Evolutionary conservation across 2,888 invertebrate species (phyloP), one percentile per base, ranked within the genome.

Genomic region (Sarcophaga caerulescens): DNA sequence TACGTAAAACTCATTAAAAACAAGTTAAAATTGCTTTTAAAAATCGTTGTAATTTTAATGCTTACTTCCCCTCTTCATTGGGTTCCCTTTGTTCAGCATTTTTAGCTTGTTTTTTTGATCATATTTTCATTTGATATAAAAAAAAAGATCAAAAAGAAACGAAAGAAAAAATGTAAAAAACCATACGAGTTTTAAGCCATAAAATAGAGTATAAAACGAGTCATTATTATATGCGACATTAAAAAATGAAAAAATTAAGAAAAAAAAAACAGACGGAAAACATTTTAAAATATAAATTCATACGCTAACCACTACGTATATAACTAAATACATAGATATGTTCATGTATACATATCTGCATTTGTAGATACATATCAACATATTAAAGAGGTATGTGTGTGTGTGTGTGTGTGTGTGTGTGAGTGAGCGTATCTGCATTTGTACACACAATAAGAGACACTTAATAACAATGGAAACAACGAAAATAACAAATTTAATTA

Each of bases 401-500:
- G 57, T 57, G 35, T 10, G 8, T 8, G 2, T n/a, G n/a, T 57
- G 17, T 1, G 17, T 14, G 57, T 17, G 57, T 57, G 35, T 10
- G 8, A 2, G 2, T 35, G 8, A 35, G 0, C 2, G 35, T 35
- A 35, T 35, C 35, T 52, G 52, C 17, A 52, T 70, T 73, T 66
- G 17, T 52, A 25, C 59, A 60, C 74, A 69, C 25, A 44, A 14
- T 14, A 17, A 52, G 5, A 52, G 52, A 52, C 69, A 81, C 57
- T 69, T 71, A 68, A 17, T 47, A 45, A 66, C 75, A 80, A 76
- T 82, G 66, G 76, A 66, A 82, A 82, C 82, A 81, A 82, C 66
- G 76, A 82, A 85, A 85, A 85, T 79, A 81, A 85, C 82, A 80
- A 85, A 85, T 85, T 82, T 85, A 85, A 85, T 85, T 85, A 85